Evolutionary conservation across 2,888 invertebrate genomes (phyloP).

Genomic region (Sphaerophoria taeniata): DNA sequence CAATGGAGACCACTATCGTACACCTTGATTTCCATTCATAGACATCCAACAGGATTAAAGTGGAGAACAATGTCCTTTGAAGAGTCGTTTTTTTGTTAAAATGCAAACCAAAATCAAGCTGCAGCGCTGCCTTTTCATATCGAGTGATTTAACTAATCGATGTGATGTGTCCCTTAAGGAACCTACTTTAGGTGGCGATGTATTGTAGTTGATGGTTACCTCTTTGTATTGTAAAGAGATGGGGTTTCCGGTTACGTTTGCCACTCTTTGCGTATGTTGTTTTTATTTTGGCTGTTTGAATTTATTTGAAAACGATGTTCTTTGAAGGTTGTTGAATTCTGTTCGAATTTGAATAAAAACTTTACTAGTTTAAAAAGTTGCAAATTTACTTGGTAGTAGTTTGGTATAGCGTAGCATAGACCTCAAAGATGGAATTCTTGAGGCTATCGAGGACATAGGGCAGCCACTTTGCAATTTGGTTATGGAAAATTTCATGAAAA

Average conservation of each 20-base stretch:
- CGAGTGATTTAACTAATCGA: constrained; percentile 71
- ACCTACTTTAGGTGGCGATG: no score
- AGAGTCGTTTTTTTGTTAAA: constrained; percentile 30
- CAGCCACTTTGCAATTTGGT: no score
- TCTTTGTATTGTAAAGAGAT: neutral
- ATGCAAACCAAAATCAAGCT: no score
- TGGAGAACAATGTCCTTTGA: constrained; percentile 44
- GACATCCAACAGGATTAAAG: no score
- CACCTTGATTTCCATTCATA: neutral
- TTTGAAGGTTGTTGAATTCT: constrained; percentile 63
- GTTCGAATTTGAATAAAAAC: constrained; percentile 59
- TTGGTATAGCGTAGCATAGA: no score
- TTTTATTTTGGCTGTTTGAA: constrained; percentile 53
- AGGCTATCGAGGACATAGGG: no score
- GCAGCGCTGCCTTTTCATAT: constrained; percentile 57
- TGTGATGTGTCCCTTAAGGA: no score
- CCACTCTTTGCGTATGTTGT: constrained; percentile 17
- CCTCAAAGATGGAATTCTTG: no score
- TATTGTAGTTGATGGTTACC: no score
- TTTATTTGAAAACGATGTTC: constrained; percentile 61
- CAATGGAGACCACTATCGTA: constrained; percentile 44
- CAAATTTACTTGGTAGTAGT: no score
- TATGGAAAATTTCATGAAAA: no score
- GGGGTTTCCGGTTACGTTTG: constrained; percentile 4
- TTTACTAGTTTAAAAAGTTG: constrained; percentile 39